Evolutionary conservation across 1,140 invertebrate species (phyloP).

Genomic region (Aphaenogaster floridana): DNA sequence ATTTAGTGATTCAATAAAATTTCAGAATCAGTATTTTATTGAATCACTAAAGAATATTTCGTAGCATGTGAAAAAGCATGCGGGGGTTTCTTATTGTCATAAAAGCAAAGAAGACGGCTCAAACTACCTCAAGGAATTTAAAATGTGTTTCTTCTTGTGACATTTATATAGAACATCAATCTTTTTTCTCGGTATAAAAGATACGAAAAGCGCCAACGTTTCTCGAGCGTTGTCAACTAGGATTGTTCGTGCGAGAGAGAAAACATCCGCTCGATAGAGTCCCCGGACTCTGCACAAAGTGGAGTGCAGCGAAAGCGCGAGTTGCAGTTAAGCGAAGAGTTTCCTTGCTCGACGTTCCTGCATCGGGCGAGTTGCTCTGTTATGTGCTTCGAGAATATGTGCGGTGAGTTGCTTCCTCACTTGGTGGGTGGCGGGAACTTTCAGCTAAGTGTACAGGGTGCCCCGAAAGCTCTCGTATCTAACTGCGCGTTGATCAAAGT

Average conservation of each 20-base stretch:
- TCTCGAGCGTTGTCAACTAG: neutral
- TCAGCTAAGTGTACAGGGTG: constrained; percentile 60
- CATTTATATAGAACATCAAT: neutral
- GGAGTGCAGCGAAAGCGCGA: constrained; percentile 71
- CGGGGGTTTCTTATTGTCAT: neutral
- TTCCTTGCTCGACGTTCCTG: constrained; percentile 68
- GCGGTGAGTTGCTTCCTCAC: constrained; percentile 39
- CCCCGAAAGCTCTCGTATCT: constrained; percentile 19
- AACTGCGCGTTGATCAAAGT: neutral
- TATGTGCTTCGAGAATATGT: constrained; percentile 63
- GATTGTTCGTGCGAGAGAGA: neutral
- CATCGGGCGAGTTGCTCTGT: constrained; percentile 67
- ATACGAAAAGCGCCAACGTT: neutral
- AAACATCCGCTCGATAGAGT: constrained; percentile 55
- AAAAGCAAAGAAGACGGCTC: neutral
- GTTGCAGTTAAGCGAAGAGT: constrained; percentile 71
- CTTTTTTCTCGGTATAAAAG: neutral
- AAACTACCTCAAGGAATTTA: neutral
- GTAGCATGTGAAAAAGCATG: neutral
- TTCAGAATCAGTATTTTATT: neutral
- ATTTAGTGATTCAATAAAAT: too few species aligned
- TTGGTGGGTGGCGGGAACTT: constrained; percentile 46
- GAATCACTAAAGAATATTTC: neutral
- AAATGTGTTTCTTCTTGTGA: too few species aligned
- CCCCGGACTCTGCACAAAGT: constrained; percentile 39